These are phyloP conservation scores for Gymnothorax javanicus DNA, from an alignment of 2,797 vertebrate species.

Conservation along the genomic window DNA sequence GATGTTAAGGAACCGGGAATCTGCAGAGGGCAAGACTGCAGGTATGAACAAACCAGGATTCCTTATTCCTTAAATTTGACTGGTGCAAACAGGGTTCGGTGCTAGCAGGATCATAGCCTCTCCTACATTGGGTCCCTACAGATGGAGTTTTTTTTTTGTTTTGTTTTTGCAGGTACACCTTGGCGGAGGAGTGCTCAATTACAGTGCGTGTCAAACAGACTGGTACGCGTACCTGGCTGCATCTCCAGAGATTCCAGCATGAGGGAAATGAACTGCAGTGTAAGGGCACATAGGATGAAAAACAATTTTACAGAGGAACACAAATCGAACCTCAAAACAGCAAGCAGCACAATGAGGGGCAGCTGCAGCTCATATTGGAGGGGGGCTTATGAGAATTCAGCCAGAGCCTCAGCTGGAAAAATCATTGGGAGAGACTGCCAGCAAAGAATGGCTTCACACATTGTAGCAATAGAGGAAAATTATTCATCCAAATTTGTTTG, in stretches of 20 bases:
- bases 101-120: background rate
- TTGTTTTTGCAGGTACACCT: background rate
- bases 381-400: slow-evolving; percentile 27
- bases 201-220: slow-evolving; percentile 1
- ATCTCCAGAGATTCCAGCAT: slow-evolving; percentile 9
- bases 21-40: slow-evolving; percentile 25
- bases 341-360: slow-evolving; percentile 29
- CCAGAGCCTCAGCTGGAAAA: slow-evolving; percentile 5
- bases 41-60: background rate
- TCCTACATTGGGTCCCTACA: slow-evolving; percentile 5
- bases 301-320: slow-evolving; percentile 31
- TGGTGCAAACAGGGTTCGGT: background rate
- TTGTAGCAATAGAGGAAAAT: background rate
- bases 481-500: background rate
- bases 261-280: slow-evolving; percentile 14
- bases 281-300: slow-evolving; percentile 32
- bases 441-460: background rate
- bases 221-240: slow-evolving; percentile 12
- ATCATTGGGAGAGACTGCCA: background rate
- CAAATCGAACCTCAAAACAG: slow-evolving; percentile 15
- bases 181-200: slow-evolving; percentile 1
- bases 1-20: slow-evolving; percentile 47
- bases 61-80: background rate
- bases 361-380: background rate
- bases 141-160: background rate